Evolutionary conservation across 2,888 invertebrate species (phyloP), one percentile per base, ranked within the genome.

Genomic region (Drosophila mayaguana): DNA sequence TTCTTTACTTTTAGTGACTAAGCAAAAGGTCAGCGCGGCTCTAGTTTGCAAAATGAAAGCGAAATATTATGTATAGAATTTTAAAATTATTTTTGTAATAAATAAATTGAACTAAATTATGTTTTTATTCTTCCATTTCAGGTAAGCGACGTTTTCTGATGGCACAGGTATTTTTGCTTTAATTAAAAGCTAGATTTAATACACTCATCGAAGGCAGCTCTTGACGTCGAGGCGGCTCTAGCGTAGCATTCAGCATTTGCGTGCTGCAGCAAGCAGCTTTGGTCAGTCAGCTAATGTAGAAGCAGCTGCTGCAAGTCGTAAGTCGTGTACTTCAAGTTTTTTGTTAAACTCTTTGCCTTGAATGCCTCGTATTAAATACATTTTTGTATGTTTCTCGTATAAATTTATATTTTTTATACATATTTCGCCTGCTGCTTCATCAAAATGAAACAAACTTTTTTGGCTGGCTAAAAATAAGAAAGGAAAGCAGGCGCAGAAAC

Each of bases 401-500:
- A 36, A n/a, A 14, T 34, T 7, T n/a, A 22, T 45, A 25, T 46
- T 40, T 28, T 18, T n/a, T 28, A 20, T 14, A n/a, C n/a, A 36
- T 45, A 25, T 43, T 59, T 43, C 9, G 4, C 22, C 46, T 22
- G 32, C 40, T 38, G 14, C 34, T 18, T n/a, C 18, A 34, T 20
- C 25, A 50, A 40, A 51, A 69, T 40, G 45, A 40, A 69, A 45
- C 45, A 70, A 56, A 53, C 25, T 50, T 61, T 62, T 54, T 12
- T 20, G 20, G 9, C 51, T 53, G 51, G 5, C 16, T 14, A 22
- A 34, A 11, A 51, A 38, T 14, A 63, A 22, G 11, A 42, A 14
- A 0, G 46, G n/a, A 28, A 28, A 18, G 28, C 6, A 54, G 7
- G 3, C 20, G 18, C 12, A 3, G n/a, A 61, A 55, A 72, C 59